phyloP scores from a whole-genome alignment of 2,888 invertebrate species.

The Dimorphilus gyrociliatus region DNA sequence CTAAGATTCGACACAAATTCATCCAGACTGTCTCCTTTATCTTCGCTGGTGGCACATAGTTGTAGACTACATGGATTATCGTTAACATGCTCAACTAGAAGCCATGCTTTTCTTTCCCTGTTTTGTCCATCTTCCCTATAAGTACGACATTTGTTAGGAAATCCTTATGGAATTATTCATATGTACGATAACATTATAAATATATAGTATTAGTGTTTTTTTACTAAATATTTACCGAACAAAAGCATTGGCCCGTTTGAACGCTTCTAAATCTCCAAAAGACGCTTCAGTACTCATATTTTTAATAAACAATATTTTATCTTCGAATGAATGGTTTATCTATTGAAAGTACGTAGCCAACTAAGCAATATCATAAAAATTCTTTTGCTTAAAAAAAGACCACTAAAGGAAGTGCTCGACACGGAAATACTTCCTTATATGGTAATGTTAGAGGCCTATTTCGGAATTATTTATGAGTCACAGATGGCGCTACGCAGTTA shows the following conservation, averaged over 20 bases:
- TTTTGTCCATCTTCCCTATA: conserved; percentile 9
- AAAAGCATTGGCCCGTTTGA: conserved; percentile 18
- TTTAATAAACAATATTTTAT: background rate
- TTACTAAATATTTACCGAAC: conserved; percentile 18
- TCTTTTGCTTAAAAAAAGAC: too few relatives aligned
- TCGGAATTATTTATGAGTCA: too few relatives aligned
- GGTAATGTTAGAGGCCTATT: too few relatives aligned
- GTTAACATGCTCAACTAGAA: conserved; percentile 24
- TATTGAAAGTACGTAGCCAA: too few relatives aligned
- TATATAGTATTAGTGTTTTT: conserved; percentile 13
- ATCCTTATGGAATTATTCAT: too few relatives aligned
- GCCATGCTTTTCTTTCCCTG: conserved; percentile 11
- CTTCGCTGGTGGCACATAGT: conserved; percentile 15
- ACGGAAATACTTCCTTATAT: too few relatives aligned
- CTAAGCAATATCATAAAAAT: too few relatives aligned
- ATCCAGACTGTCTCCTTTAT: conserved; percentile 13
- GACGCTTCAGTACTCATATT: conserved; percentile 23
- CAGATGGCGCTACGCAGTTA: too few relatives aligned
- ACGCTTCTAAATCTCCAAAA: conserved; percentile 15
- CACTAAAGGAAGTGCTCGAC: too few relatives aligned
- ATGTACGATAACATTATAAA: too few relatives aligned
- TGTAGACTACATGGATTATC: conserved; percentile 20
- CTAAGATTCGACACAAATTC: conserved; percentile 7
- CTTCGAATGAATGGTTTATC: too few relatives aligned
- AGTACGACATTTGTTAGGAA: too few relatives aligned